A percentile compares a stretch with the other conserved stretches of the same genome.
Evolutionary conservation across 2,888 invertebrate species (phyloP).

Genomic region (Napeogenes sylphis): DNA sequence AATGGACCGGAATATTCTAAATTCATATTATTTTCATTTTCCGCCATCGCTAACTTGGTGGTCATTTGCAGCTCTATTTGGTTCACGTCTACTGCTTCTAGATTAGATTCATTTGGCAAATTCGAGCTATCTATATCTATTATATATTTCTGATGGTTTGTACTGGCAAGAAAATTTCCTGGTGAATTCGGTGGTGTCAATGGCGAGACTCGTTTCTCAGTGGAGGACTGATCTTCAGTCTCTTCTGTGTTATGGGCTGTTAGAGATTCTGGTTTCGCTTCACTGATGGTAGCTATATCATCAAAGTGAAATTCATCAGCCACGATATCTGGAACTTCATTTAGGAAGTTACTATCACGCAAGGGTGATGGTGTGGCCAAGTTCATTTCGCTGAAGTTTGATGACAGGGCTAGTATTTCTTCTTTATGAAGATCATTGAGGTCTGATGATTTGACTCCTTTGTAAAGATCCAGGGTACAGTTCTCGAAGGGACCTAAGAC

Average conservation of each 20-base stretch:
- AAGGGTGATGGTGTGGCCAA: constrained; percentile 69
- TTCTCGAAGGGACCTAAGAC: constrained; percentile 79
- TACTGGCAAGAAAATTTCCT: constrained; percentile 59
- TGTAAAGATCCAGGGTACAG: constrained; percentile 72
- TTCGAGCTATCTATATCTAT: constrained; percentile 53
- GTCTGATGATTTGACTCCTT: constrained; percentile 67
- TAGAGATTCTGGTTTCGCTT: constrained; percentile 42
- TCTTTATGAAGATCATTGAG: constrained; percentile 64
- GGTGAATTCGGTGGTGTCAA: constrained; percentile 70
- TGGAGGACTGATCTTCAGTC: constrained; percentile 53
- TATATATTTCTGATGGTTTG: constrained; percentile 60
- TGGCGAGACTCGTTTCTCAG: constrained; percentile 61
- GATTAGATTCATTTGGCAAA: constrained; percentile 16
- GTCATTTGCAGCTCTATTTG: constrained; percentile 71
- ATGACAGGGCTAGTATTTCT: constrained; percentile 73
- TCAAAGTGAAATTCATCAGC: constrained; percentile 58
- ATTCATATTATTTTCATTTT: constrained; percentile 74
- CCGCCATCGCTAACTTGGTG: constrained; percentile 70
- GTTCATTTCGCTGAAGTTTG: constrained; percentile 74
- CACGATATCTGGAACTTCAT: constrained; percentile 68
- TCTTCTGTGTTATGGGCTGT: constrained; percentile 45
- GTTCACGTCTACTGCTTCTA: constrained; percentile 57
- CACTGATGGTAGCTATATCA: constrained; percentile 50
- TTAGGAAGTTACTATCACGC: constrained; percentile 66
- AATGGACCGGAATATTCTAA: constrained; percentile 70